Conservation (phyloP, 2,113 vertebrate species). For the Cinclus cinclus region DNA sequence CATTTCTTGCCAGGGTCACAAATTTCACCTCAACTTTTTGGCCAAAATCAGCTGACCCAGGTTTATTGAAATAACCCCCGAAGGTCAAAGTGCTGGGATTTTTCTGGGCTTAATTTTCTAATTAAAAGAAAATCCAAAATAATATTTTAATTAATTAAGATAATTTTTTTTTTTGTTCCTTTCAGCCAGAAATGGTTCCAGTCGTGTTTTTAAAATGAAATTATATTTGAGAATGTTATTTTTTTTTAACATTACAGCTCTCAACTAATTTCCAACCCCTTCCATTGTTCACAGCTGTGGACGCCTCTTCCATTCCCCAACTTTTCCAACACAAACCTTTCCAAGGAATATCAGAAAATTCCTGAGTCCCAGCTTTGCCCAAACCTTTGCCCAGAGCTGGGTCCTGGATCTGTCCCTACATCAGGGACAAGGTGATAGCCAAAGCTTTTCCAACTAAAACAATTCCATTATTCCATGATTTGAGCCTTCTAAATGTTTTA, state of each 20-base stretch:
- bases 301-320: neutral
- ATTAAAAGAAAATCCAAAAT: neutral
- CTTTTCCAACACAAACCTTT: rapidly evolving
- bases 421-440: neutral
- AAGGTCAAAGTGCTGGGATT: neutral
- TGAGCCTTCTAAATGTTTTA: neutral
- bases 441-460: neutral
- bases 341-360: neutral
- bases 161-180: no score
- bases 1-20: neutral
- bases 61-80: neutral
- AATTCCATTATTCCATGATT: neutral
- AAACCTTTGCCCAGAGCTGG: neutral
- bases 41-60: neutral
- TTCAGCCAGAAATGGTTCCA: no score
- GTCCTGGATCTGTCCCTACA: neutral
- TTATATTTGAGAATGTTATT: no score
- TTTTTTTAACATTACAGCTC: neutral
- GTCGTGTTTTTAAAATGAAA: no score
- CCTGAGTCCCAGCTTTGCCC: neutral
- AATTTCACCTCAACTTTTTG: neutral
- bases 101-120: neutral
- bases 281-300: neutral
- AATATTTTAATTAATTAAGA: neutral
- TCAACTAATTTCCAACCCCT: neutral